Conservation (phyloP, 1,140 invertebrate genomes). For the Drosophila orena region DNA sequence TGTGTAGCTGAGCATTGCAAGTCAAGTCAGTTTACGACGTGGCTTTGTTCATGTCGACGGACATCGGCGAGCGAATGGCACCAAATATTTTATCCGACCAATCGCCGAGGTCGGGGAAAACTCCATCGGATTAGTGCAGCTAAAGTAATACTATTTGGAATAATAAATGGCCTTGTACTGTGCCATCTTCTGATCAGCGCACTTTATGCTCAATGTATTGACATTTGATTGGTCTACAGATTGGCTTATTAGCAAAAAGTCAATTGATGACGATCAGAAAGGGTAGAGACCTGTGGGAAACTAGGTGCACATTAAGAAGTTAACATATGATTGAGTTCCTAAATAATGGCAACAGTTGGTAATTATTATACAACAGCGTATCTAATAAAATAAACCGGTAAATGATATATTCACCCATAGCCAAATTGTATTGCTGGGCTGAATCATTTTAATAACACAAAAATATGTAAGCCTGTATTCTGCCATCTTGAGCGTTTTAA, state of each 20-base stretch:
- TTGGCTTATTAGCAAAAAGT: constrained; percentile 68
- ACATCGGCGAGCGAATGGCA: constrained; percentile 64
- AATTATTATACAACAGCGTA: background rate
- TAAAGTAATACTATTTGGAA: constrained; percentile 29
- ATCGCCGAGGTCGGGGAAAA: constrained; percentile 39
- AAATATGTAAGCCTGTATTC: constrained; percentile 38
- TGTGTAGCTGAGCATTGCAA: constrained; percentile 29
- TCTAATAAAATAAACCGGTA: too few relatives aligned
- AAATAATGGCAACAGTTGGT: background rate
- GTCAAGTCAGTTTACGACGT: constrained; percentile 63
- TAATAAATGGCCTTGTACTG: constrained; percentile 69
- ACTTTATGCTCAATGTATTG: constrained; percentile 68
- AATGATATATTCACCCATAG: too few relatives aligned
- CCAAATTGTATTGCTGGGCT: background rate
- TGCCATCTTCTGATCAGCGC: constrained; percentile 48
- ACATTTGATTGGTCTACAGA: constrained; percentile 75
- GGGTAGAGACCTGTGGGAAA: background rate
- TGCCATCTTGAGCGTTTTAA: constrained; percentile 55
- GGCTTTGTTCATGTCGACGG: constrained; percentile 72
- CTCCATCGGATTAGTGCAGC: constrained; percentile 35
- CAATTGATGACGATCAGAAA: constrained; percentile 1
- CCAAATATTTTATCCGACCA: constrained; percentile 73
- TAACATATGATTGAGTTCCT: background rate
- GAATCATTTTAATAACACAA: constrained; percentile 29
- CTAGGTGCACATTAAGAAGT: too few relatives aligned